Percentiles rank a stretch among this genome's conserved stretches.
Evolutionary conservation across 2,888 invertebrate genomes (phyloP).

Genomic region (Ramazzottius varieornatus): DNA sequence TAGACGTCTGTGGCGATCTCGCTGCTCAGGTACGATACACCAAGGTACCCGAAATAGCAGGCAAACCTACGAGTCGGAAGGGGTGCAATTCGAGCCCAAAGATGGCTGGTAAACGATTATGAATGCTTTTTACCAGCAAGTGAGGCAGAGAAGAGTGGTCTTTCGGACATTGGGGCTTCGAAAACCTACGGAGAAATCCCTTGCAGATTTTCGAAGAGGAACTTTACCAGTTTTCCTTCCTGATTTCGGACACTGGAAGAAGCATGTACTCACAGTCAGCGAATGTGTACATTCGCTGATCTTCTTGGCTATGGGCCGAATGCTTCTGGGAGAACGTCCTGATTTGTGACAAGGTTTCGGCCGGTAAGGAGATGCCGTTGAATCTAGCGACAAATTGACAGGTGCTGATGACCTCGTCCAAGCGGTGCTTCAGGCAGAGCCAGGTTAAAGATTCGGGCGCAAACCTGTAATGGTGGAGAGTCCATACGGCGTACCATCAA

Average conservation of each 20-base stretch:
- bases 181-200: too few species aligned
- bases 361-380: background rate
- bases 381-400: background rate
- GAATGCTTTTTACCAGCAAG: conserved; percentile 4
- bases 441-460: conserved; percentile 7
- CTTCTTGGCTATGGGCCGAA: background rate
- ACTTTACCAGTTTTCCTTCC: too few species aligned
- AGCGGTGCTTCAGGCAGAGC: conserved; percentile 5
- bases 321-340: background rate
- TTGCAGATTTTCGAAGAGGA: too few species aligned
- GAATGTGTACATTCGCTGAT: background rate
- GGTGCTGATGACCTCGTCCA: background rate
- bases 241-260: too few species aligned
- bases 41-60: background rate
- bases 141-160: conserved; percentile 4
- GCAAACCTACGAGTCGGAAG: background rate
- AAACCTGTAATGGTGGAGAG: background rate
- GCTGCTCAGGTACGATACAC: background rate
- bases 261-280: too few species aligned
- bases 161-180: conserved; percentile 5
- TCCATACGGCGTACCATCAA: background rate
- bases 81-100: background rate
- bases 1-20: conserved; percentile 5
- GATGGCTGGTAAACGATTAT: background rate
- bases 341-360: background rate